Base-by-base conservation (phyloP, 1,140 invertebrate genomes). In the Ctenoplectra terminalis region DNA sequence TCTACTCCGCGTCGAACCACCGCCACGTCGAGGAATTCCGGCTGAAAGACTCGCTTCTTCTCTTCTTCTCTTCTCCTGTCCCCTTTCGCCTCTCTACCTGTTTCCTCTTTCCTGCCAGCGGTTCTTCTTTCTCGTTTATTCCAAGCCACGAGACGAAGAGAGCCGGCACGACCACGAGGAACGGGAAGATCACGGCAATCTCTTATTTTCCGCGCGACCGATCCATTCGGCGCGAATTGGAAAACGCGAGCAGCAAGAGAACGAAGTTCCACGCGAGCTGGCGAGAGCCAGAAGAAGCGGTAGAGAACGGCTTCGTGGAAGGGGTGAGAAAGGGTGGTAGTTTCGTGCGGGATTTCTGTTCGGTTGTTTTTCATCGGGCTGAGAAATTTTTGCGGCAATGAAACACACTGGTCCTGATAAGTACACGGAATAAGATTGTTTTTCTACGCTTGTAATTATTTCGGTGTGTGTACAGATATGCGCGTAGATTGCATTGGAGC, bases 151-250 rank as follows among this genome's bases (percentile, higher is more conserved):
- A 63, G 60, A 40, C 1, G 31, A 29, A 63, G 63, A 58, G 20
- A 46, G 37, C 46, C 43, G 50, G 43, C 46, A 56, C 63, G 75
- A 66, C 72, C 74, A 78, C 48, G 75, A 29, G 63, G 70, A 73
- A 61, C 84, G 74, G 54, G 69, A 81, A 77, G 86, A 87, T 85
- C 80, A 76, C 71, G 66, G 86, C 83, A 88, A 90, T 88, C 88
- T 89, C 87, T 89, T 87, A 88, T 88, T 89, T 89, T 89, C 88
- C 88, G 74, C 84, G 80, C 85, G 88, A 87, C 76, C 83, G 88
- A 89, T 88, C 85, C 72, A 75, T 81, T 81, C 85, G 82, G 74
- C 64, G 85, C 88, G 85, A 87, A 88, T 88, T 88, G 88, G 85
- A 88, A 89, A 87, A 89, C 87, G 83, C 86, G 87, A 88, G 86